These are phyloP conservation scores for Neogale vison DNA, from an alignment of 2,113 vertebrate species.

Conservation along the genomic window DNA sequence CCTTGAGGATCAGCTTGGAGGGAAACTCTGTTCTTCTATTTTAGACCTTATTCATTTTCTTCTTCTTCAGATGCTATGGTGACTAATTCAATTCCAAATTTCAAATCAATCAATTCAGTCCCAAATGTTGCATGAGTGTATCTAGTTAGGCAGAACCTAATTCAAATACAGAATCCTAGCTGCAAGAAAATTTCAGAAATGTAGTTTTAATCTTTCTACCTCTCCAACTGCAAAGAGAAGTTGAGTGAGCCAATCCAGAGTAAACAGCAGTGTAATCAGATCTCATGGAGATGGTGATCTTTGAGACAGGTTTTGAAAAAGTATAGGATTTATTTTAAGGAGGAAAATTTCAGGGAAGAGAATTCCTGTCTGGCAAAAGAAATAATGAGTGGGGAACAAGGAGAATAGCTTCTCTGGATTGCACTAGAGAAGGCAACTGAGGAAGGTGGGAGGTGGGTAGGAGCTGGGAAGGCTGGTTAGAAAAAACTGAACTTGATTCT, in stretches of 20 bases:
- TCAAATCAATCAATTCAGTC: not conserved
- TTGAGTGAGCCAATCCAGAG: not conserved
- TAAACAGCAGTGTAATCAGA: not conserved
- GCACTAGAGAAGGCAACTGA: not conserved
- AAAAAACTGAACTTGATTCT: not conserved
- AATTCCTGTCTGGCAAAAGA: not conserved
- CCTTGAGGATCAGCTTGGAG: not conserved
- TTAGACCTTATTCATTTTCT: not conserved
- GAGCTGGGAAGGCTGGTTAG: not conserved
- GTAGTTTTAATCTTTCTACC: not conserved
- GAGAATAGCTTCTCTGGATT: not conserved
- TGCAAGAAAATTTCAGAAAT: slow-evolving; percentile 42
- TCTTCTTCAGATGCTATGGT: not conserved
- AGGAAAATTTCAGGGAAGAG: not conserved
- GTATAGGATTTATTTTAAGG: not conserved
- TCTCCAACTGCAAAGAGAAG: not conserved
- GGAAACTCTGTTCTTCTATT: not conserved
- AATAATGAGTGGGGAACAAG: not conserved
- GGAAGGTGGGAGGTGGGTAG: not conserved
- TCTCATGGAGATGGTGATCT: not conserved
- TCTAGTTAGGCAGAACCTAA: not conserved
- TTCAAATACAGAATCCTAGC: not conserved
- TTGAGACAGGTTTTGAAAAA: slow-evolving; percentile 21
- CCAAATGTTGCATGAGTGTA: not conserved
- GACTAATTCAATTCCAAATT: not conserved